Conservation (phyloP, 2,888 invertebrate species). For the Philereme transversata region DNA sequence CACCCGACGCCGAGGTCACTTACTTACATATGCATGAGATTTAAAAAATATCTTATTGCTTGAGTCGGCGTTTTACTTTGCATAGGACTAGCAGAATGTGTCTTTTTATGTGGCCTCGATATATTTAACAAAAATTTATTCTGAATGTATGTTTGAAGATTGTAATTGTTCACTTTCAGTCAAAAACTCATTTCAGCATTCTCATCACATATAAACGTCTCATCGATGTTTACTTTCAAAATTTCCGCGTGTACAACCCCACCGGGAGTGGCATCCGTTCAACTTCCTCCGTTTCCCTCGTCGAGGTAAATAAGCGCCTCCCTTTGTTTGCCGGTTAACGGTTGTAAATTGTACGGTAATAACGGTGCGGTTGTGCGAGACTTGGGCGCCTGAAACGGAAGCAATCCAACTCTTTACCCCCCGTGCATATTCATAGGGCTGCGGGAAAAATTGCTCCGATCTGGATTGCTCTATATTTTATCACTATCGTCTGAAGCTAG, state of each 20-base stretch:
- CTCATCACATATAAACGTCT: constrained; percentile 43
- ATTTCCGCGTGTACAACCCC: constrained; percentile 44
- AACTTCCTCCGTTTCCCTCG: constrained; percentile 53
- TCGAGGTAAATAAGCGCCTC: constrained; percentile 59
- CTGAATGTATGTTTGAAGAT: background rate
- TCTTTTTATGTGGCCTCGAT: constrained; percentile 9
- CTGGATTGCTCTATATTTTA: constrained; percentile 40
- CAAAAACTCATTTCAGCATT: constrained; percentile 30
- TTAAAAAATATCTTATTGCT: constrained; percentile 39
- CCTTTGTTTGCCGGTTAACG: constrained; percentile 65
- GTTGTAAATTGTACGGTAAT: constrained; percentile 70
- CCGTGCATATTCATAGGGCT: constrained; percentile 58
- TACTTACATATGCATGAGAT: constrained; percentile 67
- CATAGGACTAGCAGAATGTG: constrained; percentile 30
- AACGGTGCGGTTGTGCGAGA: constrained; percentile 52
- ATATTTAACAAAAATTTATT: background rate
- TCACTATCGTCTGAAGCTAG: constrained; percentile 32
- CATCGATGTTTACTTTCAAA: constrained; percentile 56
- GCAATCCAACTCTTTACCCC: constrained; percentile 55
- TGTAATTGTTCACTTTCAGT: no score
- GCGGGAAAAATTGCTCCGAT: constrained; percentile 52
- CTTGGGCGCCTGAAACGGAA: constrained; percentile 50
- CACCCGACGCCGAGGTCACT: constrained; percentile 46
- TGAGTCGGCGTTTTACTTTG: constrained; percentile 39
- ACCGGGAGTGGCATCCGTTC: constrained; percentile 47